A percentile compares a stretch with the other conserved stretches of the same genome.
phyloP scores from a whole-genome alignment of 2,113 vertebrate species.

The Miniopterus natalensis region DNA sequence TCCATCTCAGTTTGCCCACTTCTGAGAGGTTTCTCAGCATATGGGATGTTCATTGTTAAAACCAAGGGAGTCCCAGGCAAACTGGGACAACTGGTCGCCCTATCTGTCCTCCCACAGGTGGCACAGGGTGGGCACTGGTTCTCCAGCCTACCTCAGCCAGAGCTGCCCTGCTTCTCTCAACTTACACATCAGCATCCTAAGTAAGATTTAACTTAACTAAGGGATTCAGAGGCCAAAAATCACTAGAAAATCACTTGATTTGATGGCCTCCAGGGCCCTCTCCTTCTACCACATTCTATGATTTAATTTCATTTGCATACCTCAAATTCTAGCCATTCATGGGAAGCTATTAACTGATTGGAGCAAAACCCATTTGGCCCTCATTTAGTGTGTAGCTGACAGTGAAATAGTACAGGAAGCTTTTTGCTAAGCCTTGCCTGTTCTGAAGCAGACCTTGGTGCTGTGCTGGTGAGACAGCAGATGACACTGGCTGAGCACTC shows the following conservation, averaged over 20 bases:
- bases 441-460: not conserved
- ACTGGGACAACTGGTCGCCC: not conserved
- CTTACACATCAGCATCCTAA: not conserved
- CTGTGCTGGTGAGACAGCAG: not conserved
- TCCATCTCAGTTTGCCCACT: not conserved
- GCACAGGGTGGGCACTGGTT: not conserved
- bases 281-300: not conserved
- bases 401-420: not conserved
- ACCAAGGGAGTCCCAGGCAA: not conserved
- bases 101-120: too few relatives aligned
- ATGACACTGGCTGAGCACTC: not conserved
- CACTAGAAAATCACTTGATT: constrained; percentile 1
- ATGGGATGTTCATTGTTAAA: not conserved
- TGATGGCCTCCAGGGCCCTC: not conserved
- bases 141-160: not conserved
- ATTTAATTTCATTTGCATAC: not conserved
- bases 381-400: not conserved
- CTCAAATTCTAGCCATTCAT: not conserved
- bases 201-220: not conserved
- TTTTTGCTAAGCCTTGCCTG: not conserved
- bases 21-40: not conserved
- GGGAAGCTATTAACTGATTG: not conserved
- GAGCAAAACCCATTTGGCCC: not conserved
- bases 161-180: not conserved
- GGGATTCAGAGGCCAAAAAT: not conserved